A percentile compares a stretch with the other conserved stretches of the same genome.
phyloP scores from a whole-genome alignment of 2,113 vertebrate species.

The Larimichthys crocea region DNA sequence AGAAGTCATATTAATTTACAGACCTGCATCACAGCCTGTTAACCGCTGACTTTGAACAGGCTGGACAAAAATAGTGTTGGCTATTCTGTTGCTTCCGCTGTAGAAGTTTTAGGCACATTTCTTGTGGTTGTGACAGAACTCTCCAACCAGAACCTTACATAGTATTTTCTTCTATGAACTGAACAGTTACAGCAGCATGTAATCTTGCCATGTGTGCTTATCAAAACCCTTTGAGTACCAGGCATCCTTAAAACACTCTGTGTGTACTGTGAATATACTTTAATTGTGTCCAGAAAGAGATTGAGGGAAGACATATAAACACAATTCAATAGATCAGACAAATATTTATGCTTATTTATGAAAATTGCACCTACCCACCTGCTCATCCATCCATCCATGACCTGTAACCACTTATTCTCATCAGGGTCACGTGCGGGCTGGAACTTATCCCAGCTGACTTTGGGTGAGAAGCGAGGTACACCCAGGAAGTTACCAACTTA shows the following conservation, averaged over 20 bases:
- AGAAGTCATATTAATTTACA: background rate
- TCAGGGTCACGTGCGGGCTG: too few species aligned
- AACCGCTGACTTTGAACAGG: background rate
- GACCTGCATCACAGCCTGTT: too few species aligned
- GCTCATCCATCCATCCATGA: too few species aligned
- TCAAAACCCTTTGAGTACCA: slow-evolving; percentile 43
- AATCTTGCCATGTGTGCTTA: slow-evolving; percentile 43
- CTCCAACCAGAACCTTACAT: background rate
- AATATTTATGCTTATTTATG: too few species aligned
- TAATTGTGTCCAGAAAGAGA: background rate
- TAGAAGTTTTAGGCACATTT: slow-evolving; percentile 4
- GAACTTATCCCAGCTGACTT: too few species aligned
- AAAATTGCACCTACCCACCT: too few species aligned
- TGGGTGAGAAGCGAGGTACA: too few species aligned
- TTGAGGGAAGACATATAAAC: background rate
- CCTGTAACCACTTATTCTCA: too few species aligned
- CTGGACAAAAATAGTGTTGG: background rate
- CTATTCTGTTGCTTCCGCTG: background rate
- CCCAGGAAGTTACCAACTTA: too few species aligned
- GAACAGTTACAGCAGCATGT: slow-evolving; percentile 28
- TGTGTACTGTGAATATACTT: background rate
- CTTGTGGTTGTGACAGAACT: slow-evolving; percentile 9
- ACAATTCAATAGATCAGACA: too few species aligned
- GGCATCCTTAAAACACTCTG: background rate
- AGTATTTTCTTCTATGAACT: background rate